Evolutionary conservation across 2,888 invertebrate genomes (phyloP).

Genomic region (Andrena fulva): DNA sequence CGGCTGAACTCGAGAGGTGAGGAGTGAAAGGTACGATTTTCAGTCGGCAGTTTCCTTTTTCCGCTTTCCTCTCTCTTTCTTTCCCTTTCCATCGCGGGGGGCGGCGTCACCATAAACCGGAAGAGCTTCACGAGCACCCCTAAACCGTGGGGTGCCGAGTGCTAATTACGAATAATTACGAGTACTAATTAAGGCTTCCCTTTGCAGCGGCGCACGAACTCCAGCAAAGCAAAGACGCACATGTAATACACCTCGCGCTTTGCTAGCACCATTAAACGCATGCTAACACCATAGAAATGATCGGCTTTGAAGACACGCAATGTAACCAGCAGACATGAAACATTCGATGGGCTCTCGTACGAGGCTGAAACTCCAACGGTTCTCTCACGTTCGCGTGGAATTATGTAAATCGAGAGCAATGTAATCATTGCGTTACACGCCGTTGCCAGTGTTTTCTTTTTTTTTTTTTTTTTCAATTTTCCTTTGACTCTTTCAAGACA

Average conservation of each 20-base stretch:
- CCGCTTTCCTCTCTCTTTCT: background rate
- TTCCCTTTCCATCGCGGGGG: slow-evolving; percentile 43
- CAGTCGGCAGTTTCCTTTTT: slow-evolving; percentile 23
- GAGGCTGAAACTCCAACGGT: background rate
- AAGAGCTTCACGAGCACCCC: slow-evolving; percentile 59
- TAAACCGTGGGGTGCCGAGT: slow-evolving; percentile 67
- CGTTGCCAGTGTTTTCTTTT: background rate
- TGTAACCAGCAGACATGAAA: slow-evolving; percentile 37
- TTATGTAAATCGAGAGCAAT: slow-evolving; percentile 46
- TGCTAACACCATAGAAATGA: slow-evolving; percentile 62
- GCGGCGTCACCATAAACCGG: slow-evolving; percentile 38
- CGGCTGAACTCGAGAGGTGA: slow-evolving; percentile 46
- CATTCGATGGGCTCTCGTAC: slow-evolving; percentile 46
- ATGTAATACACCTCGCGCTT: slow-evolving; percentile 52
- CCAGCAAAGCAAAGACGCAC: slow-evolving; percentile 48
- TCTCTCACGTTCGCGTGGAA: slow-evolving; percentile 23
- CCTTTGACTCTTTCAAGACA: background rate
- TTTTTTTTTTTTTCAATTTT: slow-evolving; percentile 17
- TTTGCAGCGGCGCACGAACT: slow-evolving; percentile 58
- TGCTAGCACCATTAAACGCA: slow-evolving; percentile 61
- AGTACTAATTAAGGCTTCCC: slow-evolving; percentile 77
- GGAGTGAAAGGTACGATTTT: slow-evolving; percentile 60
- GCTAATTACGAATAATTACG: slow-evolving; percentile 80
- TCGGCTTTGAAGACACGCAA: slow-evolving; percentile 60
- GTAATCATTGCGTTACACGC: slow-evolving; percentile 29